phyloP scores from a whole-genome alignment of 1,140 invertebrate genomes.

The Heliconius hermathena region DNA sequence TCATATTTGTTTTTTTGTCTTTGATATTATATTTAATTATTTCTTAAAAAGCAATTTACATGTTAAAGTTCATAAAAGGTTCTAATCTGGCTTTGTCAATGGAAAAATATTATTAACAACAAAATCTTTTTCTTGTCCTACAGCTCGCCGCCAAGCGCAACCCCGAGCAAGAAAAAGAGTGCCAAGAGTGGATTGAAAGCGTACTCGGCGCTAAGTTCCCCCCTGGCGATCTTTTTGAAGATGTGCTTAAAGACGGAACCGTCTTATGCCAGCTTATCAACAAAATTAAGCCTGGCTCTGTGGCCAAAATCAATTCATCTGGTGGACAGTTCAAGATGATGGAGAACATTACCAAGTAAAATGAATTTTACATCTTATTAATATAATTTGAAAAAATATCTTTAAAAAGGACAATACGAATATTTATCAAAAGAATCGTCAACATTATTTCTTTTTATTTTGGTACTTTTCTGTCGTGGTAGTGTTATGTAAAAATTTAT shows the following conservation, averaged over 20 bases:
- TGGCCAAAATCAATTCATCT: conserved; percentile 93
- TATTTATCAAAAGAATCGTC: neutral
- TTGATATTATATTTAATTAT: neutral
- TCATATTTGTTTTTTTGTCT: neutral
- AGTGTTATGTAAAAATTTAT: neutral
- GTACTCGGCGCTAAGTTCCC: conserved; percentile 94
- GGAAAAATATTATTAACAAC: neutral
- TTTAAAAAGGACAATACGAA: neutral
- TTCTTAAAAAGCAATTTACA: too few relatives aligned
- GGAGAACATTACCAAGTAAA: conserved; percentile 96
- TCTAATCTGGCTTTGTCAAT: neutral
- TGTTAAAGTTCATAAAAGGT: neutral
- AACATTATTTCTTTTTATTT: too few relatives aligned
- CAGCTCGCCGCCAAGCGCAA: conserved; percentile 95
- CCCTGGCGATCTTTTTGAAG: conserved; percentile 87
- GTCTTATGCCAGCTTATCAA: conserved; percentile 96
- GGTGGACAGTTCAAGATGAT: conserved; percentile 97
- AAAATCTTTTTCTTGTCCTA: neutral
- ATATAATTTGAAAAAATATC: neutral
- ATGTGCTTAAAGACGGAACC: conserved; percentile 92
- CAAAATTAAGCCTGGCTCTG: conserved; percentile 90
- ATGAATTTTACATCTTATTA: neutral
- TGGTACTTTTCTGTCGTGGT: too few relatives aligned
- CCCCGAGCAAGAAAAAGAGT: conserved; percentile 92
- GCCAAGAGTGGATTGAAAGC: conserved; percentile 95